Conservation (phyloP, 92 coral and sea anemone genomes). For the Umimayanthus chanpuru region DNA sequence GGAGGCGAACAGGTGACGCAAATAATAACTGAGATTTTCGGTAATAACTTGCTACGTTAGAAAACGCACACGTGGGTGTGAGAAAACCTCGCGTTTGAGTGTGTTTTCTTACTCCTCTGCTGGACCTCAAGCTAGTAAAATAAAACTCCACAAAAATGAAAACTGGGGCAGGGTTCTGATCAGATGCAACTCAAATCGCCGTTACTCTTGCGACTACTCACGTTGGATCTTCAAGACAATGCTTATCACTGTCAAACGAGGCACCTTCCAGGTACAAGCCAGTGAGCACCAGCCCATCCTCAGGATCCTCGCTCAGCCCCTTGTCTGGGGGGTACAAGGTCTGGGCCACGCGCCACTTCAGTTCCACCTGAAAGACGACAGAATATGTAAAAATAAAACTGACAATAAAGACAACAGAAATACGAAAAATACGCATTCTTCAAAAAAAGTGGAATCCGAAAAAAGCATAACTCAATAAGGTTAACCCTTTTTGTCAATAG, state of each 20-base stretch:
- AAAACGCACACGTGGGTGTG: too few relatives aligned
- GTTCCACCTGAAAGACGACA: conserved; percentile 61
- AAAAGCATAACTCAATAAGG: background rate
- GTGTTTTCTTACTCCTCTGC: too few relatives aligned
- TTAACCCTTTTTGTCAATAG: too few relatives aligned
- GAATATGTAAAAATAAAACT: background rate
- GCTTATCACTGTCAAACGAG: conserved; percentile 64
- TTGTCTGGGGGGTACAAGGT: conserved; percentile 56
- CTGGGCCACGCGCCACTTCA: conserved; percentile 68
- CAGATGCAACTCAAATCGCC: background rate
- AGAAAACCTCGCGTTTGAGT: too few relatives aligned
- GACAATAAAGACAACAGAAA: background rate
- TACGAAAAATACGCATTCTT: background rate
- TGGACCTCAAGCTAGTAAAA: too few relatives aligned
- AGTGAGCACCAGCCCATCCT: conserved; percentile 79
- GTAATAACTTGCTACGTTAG: background rate
- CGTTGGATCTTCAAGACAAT: conserved; percentile 70
- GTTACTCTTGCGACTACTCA: conserved; percentile 48
- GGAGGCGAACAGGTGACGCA: too few relatives aligned
- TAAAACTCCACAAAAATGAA: too few relatives aligned
- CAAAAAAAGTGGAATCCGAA: background rate
- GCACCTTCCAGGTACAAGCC: conserved; percentile 94
- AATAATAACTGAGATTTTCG: background rate
- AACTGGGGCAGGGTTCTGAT: too few relatives aligned
- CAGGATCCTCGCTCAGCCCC: conserved; percentile 56